Conservation (phyloP, 2,797 vertebrate species). For the Fistularia tabacaria region DNA sequence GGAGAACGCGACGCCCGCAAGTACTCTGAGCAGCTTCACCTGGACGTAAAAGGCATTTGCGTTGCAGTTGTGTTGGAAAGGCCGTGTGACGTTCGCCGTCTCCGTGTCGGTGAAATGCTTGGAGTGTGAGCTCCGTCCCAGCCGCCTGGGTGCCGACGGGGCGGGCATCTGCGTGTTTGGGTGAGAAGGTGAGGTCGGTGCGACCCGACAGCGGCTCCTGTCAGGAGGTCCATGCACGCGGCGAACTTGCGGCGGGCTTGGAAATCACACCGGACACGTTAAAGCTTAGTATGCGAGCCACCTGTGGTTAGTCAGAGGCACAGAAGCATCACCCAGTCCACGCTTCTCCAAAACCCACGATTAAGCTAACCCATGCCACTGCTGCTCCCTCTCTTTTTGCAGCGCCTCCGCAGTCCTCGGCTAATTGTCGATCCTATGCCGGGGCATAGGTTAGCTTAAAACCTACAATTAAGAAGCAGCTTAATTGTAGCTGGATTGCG, state of each 20-base stretch:
- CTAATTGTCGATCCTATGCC: conserved; percentile 50
- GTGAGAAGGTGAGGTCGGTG: no score
- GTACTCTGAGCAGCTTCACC: no score
- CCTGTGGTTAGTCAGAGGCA: conserved; percentile 68
- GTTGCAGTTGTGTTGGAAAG: no score
- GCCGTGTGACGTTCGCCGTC: no score
- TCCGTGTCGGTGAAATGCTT: no score
- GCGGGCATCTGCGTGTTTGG: no score
- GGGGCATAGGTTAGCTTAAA: conserved; percentile 67
- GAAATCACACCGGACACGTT: conserved; percentile 49
- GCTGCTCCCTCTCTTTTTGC: conserved; percentile 44
- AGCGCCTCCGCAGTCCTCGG: no score
- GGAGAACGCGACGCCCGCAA: no score
- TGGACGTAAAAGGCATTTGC: no score
- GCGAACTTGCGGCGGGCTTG: conserved; percentile 50
- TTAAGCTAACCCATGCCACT: conserved; percentile 69
- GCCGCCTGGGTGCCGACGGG: no score
- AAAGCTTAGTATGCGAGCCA: conserved; percentile 56
- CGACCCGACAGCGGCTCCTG: no score
- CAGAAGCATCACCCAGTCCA: conserved; percentile 63
- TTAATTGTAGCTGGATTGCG: conserved; percentile 61
- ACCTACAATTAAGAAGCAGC: conserved; percentile 65
- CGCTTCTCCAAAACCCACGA: conserved; percentile 48
- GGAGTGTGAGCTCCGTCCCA: no score
- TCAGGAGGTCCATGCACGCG: conserved; percentile 55